Evolutionary conservation across 2,797 vertebrate genomes (phyloP), one percentile per base, ranked within the genome.

Genomic region (Hephaestus fuliginosus): DNA sequence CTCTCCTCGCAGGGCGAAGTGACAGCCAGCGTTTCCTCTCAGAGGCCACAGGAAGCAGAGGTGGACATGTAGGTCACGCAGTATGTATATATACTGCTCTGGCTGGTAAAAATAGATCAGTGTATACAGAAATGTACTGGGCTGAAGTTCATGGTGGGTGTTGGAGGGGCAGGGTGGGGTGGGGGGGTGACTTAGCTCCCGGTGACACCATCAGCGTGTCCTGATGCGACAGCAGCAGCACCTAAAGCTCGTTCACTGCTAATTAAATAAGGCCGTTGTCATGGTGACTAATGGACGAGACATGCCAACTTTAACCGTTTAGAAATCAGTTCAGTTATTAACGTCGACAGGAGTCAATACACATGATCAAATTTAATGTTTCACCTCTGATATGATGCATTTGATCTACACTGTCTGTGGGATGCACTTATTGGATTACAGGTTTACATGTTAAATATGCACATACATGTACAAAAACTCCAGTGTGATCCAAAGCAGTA

Each of bases 71-170:
- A 62, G 85, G 75, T 0, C 80, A 48, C 20, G 70, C n/a, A 41
- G 30, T 12, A 36, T 5, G 46, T 61, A 57, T 74, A 46, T 13
- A 10, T 48, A 10, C 30, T n/a, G n/a, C n/a, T 25, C 25, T 25
- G 9, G 49, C 4, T 20, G 60, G 67, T 79, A 77, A 83, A 87
- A 81, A 82, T 76, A 86, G 83, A 77, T 36, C 7, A 6, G 68
- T 13, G 28, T 25, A 17, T 25, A 48, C 53, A 17, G 7, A n/a
- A 25, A 51, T 67, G 51, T 43, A 57, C 12, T 44, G 68, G 41
- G 28, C 60, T 48, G 12, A 61, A 46, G 65, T 46, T 61, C n/a
- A 0, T 0, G 1, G 22, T 22, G 33, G 1, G 22, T 22, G 43
- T 17, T 33, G 30, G 36, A 52, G 48, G 13, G 49, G 60, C 30